A percentile compares a stretch with the other conserved stretches of the same genome.
These are phyloP conservation scores for Pecten maximus DNA, from an alignment of 2,888 invertebrate species.

Conservation along the genomic window DNA sequence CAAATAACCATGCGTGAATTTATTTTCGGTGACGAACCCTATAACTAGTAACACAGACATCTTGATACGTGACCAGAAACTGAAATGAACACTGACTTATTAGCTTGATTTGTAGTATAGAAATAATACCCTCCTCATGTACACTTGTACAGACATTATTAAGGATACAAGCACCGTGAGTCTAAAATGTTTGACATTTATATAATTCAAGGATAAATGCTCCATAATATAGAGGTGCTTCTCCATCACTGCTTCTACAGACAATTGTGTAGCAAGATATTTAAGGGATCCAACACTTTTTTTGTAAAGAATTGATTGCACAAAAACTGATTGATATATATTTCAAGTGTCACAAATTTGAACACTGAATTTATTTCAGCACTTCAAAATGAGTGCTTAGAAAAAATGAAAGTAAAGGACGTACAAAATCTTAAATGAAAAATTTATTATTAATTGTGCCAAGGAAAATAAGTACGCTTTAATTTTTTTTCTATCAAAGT, in stretches of 20 bases:
- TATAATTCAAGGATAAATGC: not conserved
- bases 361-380: too few relatives aligned
- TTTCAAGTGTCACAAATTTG: too few relatives aligned
- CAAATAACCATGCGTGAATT: not conserved
- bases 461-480: too few relatives aligned
- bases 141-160: not conserved
- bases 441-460: too few relatives aligned
- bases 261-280: too few relatives aligned
- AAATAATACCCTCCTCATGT: not conserved
- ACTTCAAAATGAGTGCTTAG: too few relatives aligned
- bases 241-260: not conserved
- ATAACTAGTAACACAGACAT: not conserved
- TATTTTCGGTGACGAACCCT: not conserved
- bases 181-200: not conserved
- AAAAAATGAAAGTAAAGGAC: too few relatives aligned
- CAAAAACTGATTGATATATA: too few relatives aligned
- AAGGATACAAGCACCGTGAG: not conserved
- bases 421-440: too few relatives aligned
- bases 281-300: too few relatives aligned
- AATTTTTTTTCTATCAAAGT: too few relatives aligned
- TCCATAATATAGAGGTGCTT: not conserved
- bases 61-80: slow-evolving; percentile 25
- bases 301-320: too few relatives aligned
- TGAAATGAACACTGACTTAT: not conserved
- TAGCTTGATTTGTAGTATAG: not conserved